Percentiles rank a stretch among this genome's conserved stretches.
Conservation (phyloP, 2,113 vertebrate species). For the Tachuris rubrigastra region DNA sequence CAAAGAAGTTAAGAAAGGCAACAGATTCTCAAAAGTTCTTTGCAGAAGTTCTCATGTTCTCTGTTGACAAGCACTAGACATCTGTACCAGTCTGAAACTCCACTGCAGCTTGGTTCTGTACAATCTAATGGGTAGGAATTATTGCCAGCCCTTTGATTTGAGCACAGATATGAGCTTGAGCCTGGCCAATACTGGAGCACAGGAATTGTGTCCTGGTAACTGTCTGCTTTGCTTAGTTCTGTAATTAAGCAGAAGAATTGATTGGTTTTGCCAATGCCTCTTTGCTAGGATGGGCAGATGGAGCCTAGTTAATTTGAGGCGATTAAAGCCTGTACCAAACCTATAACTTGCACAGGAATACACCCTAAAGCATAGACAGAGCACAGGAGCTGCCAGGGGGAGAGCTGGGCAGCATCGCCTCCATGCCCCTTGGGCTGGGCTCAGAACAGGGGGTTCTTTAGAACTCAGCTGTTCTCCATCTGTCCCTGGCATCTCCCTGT, state of each 20-base stretch:
- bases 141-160: background rate
- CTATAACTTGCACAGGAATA: background rate
- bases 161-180: background rate
- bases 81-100: background rate
- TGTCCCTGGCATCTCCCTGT: background rate
- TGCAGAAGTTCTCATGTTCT: background rate
- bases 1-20: background rate
- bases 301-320: background rate
- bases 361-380: background rate
- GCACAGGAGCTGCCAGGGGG: background rate
- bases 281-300: background rate
- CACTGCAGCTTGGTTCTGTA: background rate
- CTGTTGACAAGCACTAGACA: background rate
- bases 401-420: rapidly evolving
- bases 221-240: background rate
- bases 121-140: background rate
- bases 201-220: background rate
- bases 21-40: background rate
- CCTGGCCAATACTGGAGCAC: background rate
- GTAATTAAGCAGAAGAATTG: background rate
- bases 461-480: rapidly evolving
- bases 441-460: background rate
- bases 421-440: rapidly evolving
- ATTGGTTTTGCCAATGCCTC: background rate
- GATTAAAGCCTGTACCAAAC: background rate